Conservation (phyloP, 2,888 invertebrate genomes). For the Lamellibrachia columna region DNA sequence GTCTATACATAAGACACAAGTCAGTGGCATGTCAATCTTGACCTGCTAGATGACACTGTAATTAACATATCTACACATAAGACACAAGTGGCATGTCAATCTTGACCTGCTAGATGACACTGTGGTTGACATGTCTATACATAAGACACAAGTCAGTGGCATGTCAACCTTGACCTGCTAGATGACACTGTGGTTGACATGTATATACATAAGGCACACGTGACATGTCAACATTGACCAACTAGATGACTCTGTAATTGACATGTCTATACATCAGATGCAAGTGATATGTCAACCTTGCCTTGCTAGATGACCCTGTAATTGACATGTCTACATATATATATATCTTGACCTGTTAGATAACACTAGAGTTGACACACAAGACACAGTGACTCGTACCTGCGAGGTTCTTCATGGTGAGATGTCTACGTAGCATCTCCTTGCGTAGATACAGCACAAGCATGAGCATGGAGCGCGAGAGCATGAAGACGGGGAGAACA, state of each 20-base stretch:
- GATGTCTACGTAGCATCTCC: not conserved
- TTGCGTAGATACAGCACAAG: slow-evolving; percentile 6
- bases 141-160: not conserved
- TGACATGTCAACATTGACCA: too few relatives aligned
- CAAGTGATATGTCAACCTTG: not conserved
- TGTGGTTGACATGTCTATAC: not conserved
- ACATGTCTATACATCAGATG: not conserved
- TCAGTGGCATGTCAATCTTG: not conserved
- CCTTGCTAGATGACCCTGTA: too few relatives aligned
- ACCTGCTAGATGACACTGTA: not conserved
- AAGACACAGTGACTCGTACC: too few relatives aligned
- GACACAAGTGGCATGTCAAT: not conserved
- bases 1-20: not conserved
- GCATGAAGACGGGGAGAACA: not conserved
- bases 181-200: not conserved
- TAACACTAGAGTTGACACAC: too few relatives aligned
- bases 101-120: too few relatives aligned
- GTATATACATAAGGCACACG: not conserved
- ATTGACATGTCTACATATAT: not conserved
- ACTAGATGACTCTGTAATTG: not conserved
- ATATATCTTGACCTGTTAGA: not conserved
- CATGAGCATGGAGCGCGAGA: not conserved
- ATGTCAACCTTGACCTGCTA: not conserved
- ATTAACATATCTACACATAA: not conserved
- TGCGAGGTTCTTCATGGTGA: not conserved